Base-by-base conservation (phyloP, 2,113 vertebrate genomes). In the Camarhynchus parvulus region DNA sequence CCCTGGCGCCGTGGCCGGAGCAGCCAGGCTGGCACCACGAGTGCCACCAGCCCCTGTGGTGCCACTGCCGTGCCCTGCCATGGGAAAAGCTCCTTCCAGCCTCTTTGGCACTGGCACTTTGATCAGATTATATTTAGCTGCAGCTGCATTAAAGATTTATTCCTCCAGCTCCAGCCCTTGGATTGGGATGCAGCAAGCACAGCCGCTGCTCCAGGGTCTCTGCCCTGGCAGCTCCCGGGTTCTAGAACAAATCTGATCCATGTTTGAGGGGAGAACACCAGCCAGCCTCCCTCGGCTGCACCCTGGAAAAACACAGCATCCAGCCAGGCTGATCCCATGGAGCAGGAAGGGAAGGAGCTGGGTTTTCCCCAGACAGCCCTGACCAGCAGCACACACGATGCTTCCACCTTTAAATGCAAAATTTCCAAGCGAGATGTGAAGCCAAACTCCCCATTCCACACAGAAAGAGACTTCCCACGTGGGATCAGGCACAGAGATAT, bases 111-210 rank as follows among this genome's bases (percentile, higher is more conserved):
- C 75, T 5, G 64, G 39, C 9, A 5, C 94, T 97, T 92, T 56
- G 75, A 97, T 96, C 74, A 76, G 88, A 91, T 96, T 93, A 66
- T 81, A 90, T 88, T 96, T 81, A 84, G 97, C 89, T 92, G 92
- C 92, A 88, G 94, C 37, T 53, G 79, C 91, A 95, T 97, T 78
- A 96, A 97, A 94, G 90, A 98, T 97, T 96, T 89, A 97, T 72
- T 27, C 69, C 95, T 75, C 47, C 92, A 7, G 62, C 94, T 89
- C 93, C 94, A 87, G 83, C 83, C 90, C 33, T n/a, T 5, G 92
- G 94, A 81, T 82, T 68, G 44, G 94, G 92, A 93, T 9, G 62
- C 56, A 4, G 35, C 19, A 9, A 94, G 93, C 3, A 3, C 15
- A 5, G 58, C 23, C 2, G 9, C 2, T 7, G 41, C 61, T 68